phyloP scores from a whole-genome alignment of 2,797 vertebrate genomes.

The Neosilurus mollespiculum region DNA sequence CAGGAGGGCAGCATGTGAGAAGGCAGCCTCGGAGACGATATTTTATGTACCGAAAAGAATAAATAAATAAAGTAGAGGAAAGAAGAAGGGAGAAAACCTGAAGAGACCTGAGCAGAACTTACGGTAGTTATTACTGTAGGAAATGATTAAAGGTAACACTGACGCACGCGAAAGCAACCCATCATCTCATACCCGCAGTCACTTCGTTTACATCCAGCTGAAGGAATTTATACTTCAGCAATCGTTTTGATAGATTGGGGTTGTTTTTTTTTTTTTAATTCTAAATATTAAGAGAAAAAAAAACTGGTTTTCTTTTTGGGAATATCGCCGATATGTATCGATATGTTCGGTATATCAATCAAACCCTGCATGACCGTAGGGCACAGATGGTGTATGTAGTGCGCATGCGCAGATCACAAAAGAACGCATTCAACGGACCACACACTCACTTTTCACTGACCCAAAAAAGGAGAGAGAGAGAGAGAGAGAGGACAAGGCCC shows the following conservation, averaged over 20 bases:
- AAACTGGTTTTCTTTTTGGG: background rate
- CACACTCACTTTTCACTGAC: background rate
- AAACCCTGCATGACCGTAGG: background rate
- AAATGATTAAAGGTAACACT: background rate
- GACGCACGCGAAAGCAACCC: background rate
- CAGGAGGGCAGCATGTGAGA: no score
- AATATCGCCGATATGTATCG: background rate
- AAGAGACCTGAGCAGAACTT: no score
- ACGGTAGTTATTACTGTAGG: no score
- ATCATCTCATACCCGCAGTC: no score
- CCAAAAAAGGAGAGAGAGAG: background rate
- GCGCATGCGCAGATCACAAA: constrained; percentile 45
- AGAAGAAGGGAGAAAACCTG: no score
- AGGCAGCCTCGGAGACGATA: no score
- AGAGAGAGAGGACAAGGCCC: background rate
- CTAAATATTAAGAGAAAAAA: no score
- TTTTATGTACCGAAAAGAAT: no score
- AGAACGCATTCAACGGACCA: constrained; percentile 20
- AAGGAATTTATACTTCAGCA: no score
- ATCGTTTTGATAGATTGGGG: no score
- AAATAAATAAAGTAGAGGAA: no score
- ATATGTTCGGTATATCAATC: background rate
- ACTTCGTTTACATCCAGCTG: background rate
- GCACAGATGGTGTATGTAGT: constrained; percentile 27
- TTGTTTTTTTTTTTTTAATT: no score